These are phyloP conservation scores for Chelmon rostratus DNA, from an alignment of 2,797 vertebrate genomes.

Conservation along the genomic window DNA sequence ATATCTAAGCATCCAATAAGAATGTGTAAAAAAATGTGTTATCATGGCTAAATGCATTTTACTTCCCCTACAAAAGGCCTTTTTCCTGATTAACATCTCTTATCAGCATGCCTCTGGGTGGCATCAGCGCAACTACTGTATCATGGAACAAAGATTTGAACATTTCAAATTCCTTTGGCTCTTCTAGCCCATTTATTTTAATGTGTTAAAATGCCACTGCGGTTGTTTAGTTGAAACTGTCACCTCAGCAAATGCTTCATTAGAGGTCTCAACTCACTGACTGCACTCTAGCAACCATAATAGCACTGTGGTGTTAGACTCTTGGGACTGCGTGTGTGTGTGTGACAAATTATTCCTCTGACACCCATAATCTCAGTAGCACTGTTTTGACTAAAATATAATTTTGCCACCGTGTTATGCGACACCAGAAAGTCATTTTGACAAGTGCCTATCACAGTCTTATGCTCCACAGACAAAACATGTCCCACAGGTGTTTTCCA, in stretches of 20 bases:
- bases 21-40: neutral
- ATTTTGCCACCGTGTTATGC: conserved; percentile 35
- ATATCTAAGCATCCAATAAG: neutral
- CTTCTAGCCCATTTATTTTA: conserved; percentile 72
- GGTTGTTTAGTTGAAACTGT: conserved; percentile 59
- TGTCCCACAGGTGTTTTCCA: conserved; percentile 40
- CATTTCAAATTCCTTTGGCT: conserved; percentile 36
- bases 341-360: conserved; percentile 12
- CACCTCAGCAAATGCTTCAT: conserved; percentile 80
- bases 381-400: conserved; percentile 34
- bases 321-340: conserved; percentile 30
- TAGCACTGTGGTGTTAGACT: conserved; percentile 24
- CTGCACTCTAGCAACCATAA: conserved; percentile 45
- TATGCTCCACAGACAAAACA: conserved; percentile 28
- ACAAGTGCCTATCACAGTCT: conserved; percentile 40
- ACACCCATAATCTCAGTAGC: conserved; percentile 23
- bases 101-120: conserved; percentile 33
- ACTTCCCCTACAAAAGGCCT: neutral
- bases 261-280: conserved; percentile 68
- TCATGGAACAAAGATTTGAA: conserved; percentile 28
- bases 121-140: conserved; percentile 6
- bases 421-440: conserved; percentile 36
- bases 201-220: conserved; percentile 65
- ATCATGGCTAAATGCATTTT: conserved; percentile 14
- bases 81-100: conserved; percentile 11